Evolutionary conservation across 2,888 invertebrate species (phyloP), one percentile per base, ranked within the genome.

Genomic region (Volucella zonaria): DNA sequence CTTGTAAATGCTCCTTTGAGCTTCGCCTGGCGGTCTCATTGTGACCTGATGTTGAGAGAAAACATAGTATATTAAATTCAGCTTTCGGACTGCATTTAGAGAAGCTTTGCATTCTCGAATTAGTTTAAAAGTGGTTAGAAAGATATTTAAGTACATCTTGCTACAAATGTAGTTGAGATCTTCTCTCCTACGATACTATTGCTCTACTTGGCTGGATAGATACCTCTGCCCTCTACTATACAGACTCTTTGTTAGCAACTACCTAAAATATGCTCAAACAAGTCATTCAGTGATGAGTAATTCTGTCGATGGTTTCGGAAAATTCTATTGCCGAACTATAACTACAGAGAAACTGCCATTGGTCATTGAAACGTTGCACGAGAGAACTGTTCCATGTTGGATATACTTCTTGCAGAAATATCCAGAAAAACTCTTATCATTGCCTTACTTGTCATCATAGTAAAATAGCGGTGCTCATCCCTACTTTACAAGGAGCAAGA

Each of bases 171-270:
- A 18, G 18, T 18, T 18, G 18, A 18, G 1, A 1, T 18, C 18
- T 18, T 18, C 18, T 18, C 18, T 18, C 18, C 18, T 18, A 18
- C 18, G 18, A 18, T 18, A 18, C 18, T 18, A 18, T 18, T 18
- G n/a, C n/a, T n/a, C n/a, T 18, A 18, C 18, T 18, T 18, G 18
- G 18, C 1, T 18, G 18, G 18, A 18, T 18, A 89, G 90, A 90
- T 49, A 87, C 90, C 54, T 88, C 90, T 49, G 89, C 90, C 31
- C 88, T 94, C 45, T n/a, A n/a, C n/a, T n/a, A n/a, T n/a, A n/a
- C 93, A 95, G 94, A 88, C 95, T 98, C 0, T 98, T 99, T 92
- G 97, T 98, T 0, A 98, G 98, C 89, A 98, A 98, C 1, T 98
- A 98, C 0, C 91, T 98, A 52, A 98, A 98, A 92, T 93, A 93